Conservation (phyloP, 2,888 invertebrate genomes). For the Nephrocerus scutellatus region DNA sequence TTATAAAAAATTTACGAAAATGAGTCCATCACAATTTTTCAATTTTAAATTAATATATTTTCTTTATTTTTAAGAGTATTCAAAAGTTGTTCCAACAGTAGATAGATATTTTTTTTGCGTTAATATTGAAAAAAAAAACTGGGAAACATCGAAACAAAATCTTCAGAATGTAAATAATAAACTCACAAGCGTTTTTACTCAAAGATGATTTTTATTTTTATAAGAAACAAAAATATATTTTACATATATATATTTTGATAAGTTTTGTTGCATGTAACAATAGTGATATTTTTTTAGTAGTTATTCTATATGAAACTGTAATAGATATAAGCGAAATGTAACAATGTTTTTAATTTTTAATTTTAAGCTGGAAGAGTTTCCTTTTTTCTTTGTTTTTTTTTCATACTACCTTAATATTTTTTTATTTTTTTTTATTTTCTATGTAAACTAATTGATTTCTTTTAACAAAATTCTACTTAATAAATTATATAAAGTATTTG, state of each 20-base stretch:
- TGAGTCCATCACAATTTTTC: constrained; percentile 31
- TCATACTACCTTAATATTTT: constrained; percentile 7
- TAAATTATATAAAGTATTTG: no score
- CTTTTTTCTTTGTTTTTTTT: constrained; percentile 4
- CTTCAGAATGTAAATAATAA: constrained; percentile 23
- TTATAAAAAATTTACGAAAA: constrained; percentile 13
- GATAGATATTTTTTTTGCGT: constrained; percentile 4
- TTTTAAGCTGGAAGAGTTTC: constrained; percentile 17
- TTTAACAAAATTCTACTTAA: no score
- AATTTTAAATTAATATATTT: constrained; percentile 7
- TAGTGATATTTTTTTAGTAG: no score
- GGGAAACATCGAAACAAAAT: constrained; percentile 9
- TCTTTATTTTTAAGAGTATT: constrained; percentile 16
- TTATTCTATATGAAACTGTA: no score
- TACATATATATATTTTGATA: constrained; percentile 17
- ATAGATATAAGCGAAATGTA: no score
- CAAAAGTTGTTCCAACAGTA: constrained; percentile 24
- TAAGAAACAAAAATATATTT: constrained; percentile 20
- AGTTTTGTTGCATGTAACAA: no score
- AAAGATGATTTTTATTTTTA: constrained; percentile 42
- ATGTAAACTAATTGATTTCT: no score
- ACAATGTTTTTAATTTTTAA: constrained; percentile 13
- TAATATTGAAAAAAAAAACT: constrained; percentile 3
- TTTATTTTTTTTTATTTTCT: constrained; percentile 6
- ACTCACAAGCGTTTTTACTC: constrained; percentile 49